Evolutionary conservation across 2,888 invertebrate species (phyloP), one percentile per base, ranked within the genome.

Genomic region (Bombyx huttoni): DNA sequence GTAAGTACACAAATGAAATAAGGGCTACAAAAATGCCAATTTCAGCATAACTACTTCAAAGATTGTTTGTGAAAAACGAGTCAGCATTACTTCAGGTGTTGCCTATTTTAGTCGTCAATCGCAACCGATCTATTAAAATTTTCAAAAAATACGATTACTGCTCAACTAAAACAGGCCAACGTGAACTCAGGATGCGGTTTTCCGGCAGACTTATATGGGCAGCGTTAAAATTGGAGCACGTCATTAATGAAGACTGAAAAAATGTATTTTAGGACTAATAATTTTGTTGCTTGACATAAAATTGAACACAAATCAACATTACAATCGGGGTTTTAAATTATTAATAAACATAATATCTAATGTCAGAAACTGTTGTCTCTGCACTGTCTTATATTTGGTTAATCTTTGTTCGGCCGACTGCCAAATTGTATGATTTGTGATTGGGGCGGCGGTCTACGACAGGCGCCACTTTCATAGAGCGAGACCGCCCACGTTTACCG

Each of bases 381-480:
- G 34, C 50, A 7, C 40, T 40, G 50, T 52, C 52, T 50, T 52
- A 47, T 52, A 52, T 52, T 53, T 53, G 53, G 49, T 58, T 69
- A 68, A 64, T 73, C 68, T 66, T 70, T 73, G 74, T 53, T 67
- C 70, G 80, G 82, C 82, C 69, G 66, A 59, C 62, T 73, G 85
- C 84, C 85, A 86, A 83, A 79, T 77, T 70, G 61, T 78, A 77
- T 82, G 83, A 84, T 85, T 79, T 81, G 84, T 54, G 73, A 68
- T 66, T 64, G 55, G 62, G 67, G 64, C 59, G 59, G 61, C 57
- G 62, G 51, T 54, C 52, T 53, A 56, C 61, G 65, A 54, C 66
- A 73, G 77, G 79, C 79, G 81, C 81, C 81, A 76, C 78, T 75
- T 69, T 75, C 71, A 68, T 74, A 71, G 70, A 69, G 67, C 60